Evolutionary conservation across 2,113 vertebrate genomes (phyloP), one percentile per base, ranked within the genome.

Genomic region (Hipposideros armiger): DNA sequence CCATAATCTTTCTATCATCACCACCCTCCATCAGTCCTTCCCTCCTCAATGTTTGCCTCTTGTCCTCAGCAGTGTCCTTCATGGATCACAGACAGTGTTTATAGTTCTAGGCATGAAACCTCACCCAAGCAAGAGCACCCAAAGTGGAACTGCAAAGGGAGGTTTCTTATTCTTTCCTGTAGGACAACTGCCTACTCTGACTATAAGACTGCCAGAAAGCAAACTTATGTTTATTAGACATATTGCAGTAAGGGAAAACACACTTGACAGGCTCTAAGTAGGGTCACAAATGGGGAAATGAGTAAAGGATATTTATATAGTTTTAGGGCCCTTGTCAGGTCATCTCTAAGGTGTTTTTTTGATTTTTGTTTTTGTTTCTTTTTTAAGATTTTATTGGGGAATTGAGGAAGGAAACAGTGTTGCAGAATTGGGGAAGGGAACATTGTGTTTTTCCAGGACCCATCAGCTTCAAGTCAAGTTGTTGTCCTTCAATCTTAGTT

Each of bases 81-180:
- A 16, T 1, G 17, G 6, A 87, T 64, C 56, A 64, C 60, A 77
- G 64, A 10, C 11, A 5, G 24, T 81, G 28, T 32, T 10, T 26
- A 5, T 7, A 11, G 14, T 15, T 52, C 11, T 10, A 13, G 58
- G 15, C 13, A 13, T 8, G 24, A 54, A 26, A n/a, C 13, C 16
- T 56, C 7, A 0, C n/a, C 26, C 47, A 50, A 20, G 64, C 56
- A 16, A 58, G 20, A 67, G 4, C 17, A 52, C 67, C 40, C 32
- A 40, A 28, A 81, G 40, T 0, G 2, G 15, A 6, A 7, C 7
- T 0, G 4, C 9, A 4, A 16, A 11, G 26, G 19, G 10, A 26
- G 45, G 3, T 42, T 36, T 16, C 6, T 78, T 2, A 56, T 54
- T 82, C 30, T 64, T 36, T 47, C 50, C 28, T 11, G 40, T 11